Base-by-base conservation (phyloP, 2,797 vertebrate species). In the Brotogeris chrysoptera region DNA sequence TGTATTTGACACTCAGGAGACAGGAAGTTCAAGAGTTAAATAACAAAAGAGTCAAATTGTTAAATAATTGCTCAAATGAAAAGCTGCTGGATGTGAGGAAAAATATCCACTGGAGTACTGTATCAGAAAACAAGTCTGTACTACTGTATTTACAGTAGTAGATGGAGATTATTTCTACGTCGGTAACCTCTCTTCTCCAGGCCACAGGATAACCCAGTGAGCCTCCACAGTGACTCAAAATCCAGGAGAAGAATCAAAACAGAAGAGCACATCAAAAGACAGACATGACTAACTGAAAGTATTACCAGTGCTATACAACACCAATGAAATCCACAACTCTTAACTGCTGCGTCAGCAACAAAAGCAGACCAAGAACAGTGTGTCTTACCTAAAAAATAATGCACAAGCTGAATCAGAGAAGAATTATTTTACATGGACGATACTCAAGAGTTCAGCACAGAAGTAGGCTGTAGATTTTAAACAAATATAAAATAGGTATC, bases 341-440 rank as follows among this genome's bases (percentile, higher is more conserved):
- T 43, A 81, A 16, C 1, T 60, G 49, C 72, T 28, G 16, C 10
- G 47, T 32, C 65, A 79, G 14, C 24, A 73, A 52, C 4, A 80
- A 81, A 84, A 41, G 3, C 63, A 84, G 50, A 66, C 13, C 41
- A 60, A 90, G 38, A 80, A 63, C 21, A 73, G 16, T 1, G 0
- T 27, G 1, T n/a, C 68, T 73, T 47, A 79, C 20, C 27, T 23
- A 43, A 74, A 71, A 65, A 49, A 25, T 2, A 61, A 64, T 9
- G n/a, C 38, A 74, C 47, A 80, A 64, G 25, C 11, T 36, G n/a
- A 77, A 72, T 20, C 20, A 70, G 39, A 36, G 13, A 61, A 87
- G 53, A 88, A 70, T 8, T 16, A 27, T 8, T 10, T 49, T 47
- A 43, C 43, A 27, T 1, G 13, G 57, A 69, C 0, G 0, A 57